Base-by-base conservation (phyloP, 53 echinoderm and acorn worm genomes). In the Paelopatides confundens region DNA sequence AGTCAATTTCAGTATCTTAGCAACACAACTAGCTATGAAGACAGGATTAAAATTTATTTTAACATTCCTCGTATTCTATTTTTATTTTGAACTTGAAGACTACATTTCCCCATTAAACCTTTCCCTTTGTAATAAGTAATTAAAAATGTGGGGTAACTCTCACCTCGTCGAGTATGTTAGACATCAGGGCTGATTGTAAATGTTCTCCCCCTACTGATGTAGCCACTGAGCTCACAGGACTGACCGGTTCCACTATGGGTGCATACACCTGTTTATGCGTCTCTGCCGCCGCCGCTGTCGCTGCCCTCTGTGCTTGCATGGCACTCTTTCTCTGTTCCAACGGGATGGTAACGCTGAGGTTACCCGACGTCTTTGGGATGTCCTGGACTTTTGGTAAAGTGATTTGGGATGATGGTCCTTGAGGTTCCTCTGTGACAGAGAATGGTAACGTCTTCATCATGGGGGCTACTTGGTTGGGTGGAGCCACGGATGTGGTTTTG, bases 91-190 rank as follows among this genome's bases (percentile, higher is more conserved):
- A 17, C 11, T 11, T 12, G 52, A 17, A 51, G 17, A 12, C 17
- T 51, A 17, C 52, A 51, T 17, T 17, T 12, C 52, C 52, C 11
- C 17, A 11, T 17, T 51, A 11, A 12, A 12, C 52, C 52, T 12
- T 51, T 17, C 11, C 52, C 52, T 51, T 17, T 12, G 11, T 12
- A 11, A 51, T 17, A 11, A 51, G 17, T 51, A 51, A 51, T 51
- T 51, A 12, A 17, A 11, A 51, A 17, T 51, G 52, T 17, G 11
- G 66, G 66, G 11, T 24, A 28, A 43, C 43, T n/a, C 65, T 83
- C 31, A 83, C 83, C 76, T 87, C 87, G 34, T 74, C 87, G 3
- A 54, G 62, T 31, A 87, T 87, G 26, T 71, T 87, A 10, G 87
- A 54, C 62, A 38, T 71, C 12, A 87, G 27, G 48, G 71, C 74